These are phyloP conservation scores for Malaclemys terrapin DNA, from an alignment of 2,113 vertebrate species.

Conservation along the genomic window DNA sequence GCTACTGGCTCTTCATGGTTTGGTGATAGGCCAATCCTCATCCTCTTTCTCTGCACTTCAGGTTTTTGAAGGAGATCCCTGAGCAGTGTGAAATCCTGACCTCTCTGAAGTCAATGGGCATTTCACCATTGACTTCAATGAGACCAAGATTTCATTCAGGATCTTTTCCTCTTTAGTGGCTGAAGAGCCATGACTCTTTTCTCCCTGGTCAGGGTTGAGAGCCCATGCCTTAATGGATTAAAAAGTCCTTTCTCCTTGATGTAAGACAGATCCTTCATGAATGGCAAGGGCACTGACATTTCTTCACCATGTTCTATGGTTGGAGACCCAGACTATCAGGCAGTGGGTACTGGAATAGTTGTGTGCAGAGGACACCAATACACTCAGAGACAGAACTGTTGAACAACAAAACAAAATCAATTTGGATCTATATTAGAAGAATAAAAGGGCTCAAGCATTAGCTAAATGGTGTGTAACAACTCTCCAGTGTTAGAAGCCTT, in stretches of 20 bases:
- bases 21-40: not conserved
- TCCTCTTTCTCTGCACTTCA: not conserved
- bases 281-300: not conserved
- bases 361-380: not conserved
- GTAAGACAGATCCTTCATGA: not conserved
- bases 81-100: not conserved
- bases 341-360: not conserved
- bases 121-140: rapidly evolving
- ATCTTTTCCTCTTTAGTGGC: not conserved
- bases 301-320: not conserved
- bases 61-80: not conserved
- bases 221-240: not conserved
- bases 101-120: not conserved
- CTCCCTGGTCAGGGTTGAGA: not conserved
- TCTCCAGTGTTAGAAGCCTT: not conserved
- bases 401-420: not conserved
- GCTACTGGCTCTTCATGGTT: not conserved
- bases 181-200: not conserved
- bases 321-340: not conserved
- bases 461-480: not conserved
- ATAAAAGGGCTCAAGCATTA: not conserved
- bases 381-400: not conserved
- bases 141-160: not conserved
- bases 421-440: not conserved
- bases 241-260: not conserved